Conservation (phyloP, 2,888 invertebrate species). For the Oscheius sp. region DNA sequence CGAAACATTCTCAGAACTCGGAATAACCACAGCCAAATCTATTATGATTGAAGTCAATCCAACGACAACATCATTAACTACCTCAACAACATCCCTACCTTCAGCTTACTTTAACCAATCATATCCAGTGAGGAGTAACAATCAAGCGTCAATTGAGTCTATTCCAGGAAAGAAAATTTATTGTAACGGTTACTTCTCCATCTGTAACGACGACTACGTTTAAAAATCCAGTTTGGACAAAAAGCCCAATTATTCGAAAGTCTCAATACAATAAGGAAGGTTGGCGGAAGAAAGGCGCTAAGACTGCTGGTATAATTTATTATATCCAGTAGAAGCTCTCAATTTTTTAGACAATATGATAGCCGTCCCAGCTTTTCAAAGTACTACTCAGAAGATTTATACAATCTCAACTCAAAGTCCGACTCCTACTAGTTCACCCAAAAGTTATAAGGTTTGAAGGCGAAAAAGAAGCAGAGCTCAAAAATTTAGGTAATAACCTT, state of each 20-base stretch:
- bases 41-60: constrained; percentile 12
- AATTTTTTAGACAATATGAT: constrained; percentile 16
- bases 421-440: not conserved
- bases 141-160: too few relatives aligned
- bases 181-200: not conserved
- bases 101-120: constrained; percentile 4
- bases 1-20: not conserved
- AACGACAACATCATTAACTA: not conserved
- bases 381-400: not conserved
- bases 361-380: not conserved
- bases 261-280: constrained; percentile 44
- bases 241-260: constrained; percentile 7
- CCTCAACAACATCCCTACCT: not conserved
- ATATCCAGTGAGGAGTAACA: too few relatives aligned
- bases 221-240: constrained; percentile 18
- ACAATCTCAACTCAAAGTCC: not conserved
- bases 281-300: constrained; percentile 36
- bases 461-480: not conserved
- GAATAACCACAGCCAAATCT: not conserved
- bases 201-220: not conserved
- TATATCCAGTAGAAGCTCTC: not conserved
- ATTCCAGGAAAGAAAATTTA: constrained; percentile 5
- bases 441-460: constrained; percentile 9
- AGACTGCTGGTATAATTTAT: constrained; percentile 18
- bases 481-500: constrained; percentile 44